Base-by-base conservation (phyloP, 1,140 invertebrate genomes). In the Pseudomyrmex gracilis region DNA sequence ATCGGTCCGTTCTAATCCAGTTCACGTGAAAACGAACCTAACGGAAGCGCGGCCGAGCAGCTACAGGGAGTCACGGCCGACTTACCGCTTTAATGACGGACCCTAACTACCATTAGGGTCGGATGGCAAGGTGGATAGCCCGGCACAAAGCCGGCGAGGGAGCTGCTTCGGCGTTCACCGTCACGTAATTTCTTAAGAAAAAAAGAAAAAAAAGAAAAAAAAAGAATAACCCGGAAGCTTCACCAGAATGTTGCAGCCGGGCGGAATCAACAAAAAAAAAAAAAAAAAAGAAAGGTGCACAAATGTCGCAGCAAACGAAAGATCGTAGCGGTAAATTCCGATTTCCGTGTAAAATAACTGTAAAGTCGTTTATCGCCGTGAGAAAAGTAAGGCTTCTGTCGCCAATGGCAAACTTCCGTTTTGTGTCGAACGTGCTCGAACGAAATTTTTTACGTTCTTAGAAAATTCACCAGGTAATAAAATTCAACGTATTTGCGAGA, bases 21-120 rank as follows among this genome's bases (percentile, higher is more conserved):
- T 93, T 93, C 88, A 89, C 90, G 90, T 83, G 92, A 92, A 92
- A 93, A 93, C 88, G 90, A 92, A 92, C 67, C 90, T 90, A 92
- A 91, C 91, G 92, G 92, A 93, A 93, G 90, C 91, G 78, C 90
- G 87, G 82, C 84, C 85, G 70, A 84, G 80, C 82, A 84, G 85
- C 73, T 83, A 84, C 71, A 68, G 88, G 87, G 89, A 90, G 90
- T 90, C 87, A 93, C 92, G 92, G 88, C 87, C 91, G 92, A 92
- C 92, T 91, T 93, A 86, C 70, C 88, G 82, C 70, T 85, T 90
- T 92, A 93, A 92, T 90, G 85, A 91, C 83, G 76, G 71, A 64
- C 82, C 76, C 58, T 70, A 88, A 83, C 74, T 84, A 15, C 67
- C 68, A 78, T 87, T 84, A 87, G 63, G 63, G 49, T 45, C 51